Evolutionary conservation across 2,797 vertebrate species (phyloP).

Genomic region (Smutsia gigantea): DNA sequence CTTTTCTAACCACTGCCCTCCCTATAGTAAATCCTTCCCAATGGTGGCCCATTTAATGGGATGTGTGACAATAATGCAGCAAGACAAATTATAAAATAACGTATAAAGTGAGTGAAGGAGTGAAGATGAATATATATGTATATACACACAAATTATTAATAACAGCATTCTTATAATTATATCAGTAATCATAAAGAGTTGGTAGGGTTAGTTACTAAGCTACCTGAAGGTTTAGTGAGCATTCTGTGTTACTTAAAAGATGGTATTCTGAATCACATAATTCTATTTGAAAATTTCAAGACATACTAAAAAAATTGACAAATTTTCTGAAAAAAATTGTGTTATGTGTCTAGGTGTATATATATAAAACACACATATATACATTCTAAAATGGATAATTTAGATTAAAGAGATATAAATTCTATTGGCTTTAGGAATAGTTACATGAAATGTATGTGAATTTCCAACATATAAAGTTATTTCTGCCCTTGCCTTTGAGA

Average conservation of each 20-base stretch:
- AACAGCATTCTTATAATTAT: neutral
- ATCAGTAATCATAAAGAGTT: neutral
- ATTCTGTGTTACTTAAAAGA: neutral
- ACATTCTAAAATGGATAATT: neutral
- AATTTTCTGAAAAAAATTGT: neutral
- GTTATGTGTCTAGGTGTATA: neutral
- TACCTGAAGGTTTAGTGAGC: neutral
- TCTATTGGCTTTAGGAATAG: neutral
- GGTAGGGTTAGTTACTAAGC: neutral
- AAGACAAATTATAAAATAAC: neutral
- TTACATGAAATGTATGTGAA: neutral
- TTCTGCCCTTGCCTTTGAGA: neutral
- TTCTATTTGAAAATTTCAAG: slow-evolving; percentile 35
- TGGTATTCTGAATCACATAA: neutral
- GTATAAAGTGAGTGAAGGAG: neutral
- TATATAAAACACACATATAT: neutral
- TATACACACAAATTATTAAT: neutral
- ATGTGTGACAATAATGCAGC: neutral
- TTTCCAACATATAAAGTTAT: neutral
- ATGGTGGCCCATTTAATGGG: neutral
- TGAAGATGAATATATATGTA: neutral
- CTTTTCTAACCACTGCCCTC: neutral
- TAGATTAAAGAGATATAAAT: neutral
- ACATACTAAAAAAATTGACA: neutral
- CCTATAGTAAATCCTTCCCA: neutral